Conservation (phyloP, 2,113 vertebrate genomes). For the Tonatia bakeri region DNA sequence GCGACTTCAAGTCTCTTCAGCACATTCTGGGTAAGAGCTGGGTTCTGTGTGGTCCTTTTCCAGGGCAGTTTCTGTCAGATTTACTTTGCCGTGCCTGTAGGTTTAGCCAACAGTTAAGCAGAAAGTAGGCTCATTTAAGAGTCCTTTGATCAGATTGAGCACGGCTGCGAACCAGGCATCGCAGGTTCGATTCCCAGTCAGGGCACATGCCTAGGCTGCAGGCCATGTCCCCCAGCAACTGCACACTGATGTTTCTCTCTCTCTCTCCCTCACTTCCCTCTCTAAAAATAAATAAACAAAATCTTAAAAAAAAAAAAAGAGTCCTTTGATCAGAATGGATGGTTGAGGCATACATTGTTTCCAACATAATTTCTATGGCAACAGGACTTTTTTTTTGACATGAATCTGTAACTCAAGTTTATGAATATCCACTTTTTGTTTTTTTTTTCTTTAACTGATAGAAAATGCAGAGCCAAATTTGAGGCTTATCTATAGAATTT, state of each 20-base stretch:
- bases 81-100: not conserved
- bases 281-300: too few species aligned
- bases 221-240: too few species aligned
- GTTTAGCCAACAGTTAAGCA: conserved; percentile 35
- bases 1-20: not conserved
- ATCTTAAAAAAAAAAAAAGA: too few species aligned
- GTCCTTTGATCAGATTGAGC: conserved; percentile 25
- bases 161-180: too few species aligned
- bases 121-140: conserved; percentile 42
- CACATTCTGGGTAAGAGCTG: not conserved
- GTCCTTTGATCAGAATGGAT: conserved; percentile 25
- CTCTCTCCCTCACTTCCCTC: too few species aligned
- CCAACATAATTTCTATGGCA: conserved; percentile 30
- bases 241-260: too few species aligned
- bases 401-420: not conserved
- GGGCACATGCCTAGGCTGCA: too few species aligned
- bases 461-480: conserved; percentile 6
- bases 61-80: not conserved
- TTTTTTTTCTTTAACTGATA: not conserved
- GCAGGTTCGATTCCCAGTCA: too few species aligned
- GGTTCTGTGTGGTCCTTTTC: not conserved
- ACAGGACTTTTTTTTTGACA: not conserved
- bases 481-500: not conserved
- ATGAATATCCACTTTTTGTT: not conserved
- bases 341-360: conserved; percentile 5